phyloP scores from a whole-genome alignment of 2,888 invertebrate genomes.

The Eupithecia tripunctaria region DNA sequence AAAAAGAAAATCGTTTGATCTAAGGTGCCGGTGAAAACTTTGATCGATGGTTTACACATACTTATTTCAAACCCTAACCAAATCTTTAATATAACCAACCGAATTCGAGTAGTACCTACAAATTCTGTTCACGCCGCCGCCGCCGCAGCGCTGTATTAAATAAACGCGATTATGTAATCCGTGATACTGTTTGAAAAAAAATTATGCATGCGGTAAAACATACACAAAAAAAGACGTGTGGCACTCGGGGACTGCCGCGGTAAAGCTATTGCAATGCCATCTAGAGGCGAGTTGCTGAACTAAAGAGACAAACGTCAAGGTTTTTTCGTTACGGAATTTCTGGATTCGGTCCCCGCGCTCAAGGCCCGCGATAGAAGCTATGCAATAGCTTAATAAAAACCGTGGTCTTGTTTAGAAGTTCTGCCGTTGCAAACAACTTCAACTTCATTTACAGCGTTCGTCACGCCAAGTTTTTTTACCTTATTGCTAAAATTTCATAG shows the following conservation, averaged over 20 bases:
- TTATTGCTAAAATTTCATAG: conserved; percentile 19
- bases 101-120: not conserved
- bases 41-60: not conserved
- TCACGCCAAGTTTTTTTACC: conserved; percentile 10
- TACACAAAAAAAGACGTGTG: conserved; percentile 12
- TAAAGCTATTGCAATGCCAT: too few relatives aligned
- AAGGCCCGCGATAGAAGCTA: too few relatives aligned
- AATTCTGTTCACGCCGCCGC: not conserved
- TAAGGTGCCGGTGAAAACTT: too few relatives aligned
- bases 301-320: too few relatives aligned
- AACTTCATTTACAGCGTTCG: conserved; percentile 22
- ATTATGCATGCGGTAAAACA: conserved; percentile 26
- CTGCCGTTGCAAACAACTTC: conserved; percentile 19
- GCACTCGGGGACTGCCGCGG: too few relatives aligned
- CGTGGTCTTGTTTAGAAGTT: conserved; percentile 26
- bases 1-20: too few relatives aligned
- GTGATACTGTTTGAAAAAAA: not conserved
- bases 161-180: not conserved
- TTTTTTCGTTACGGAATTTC: too few relatives aligned
- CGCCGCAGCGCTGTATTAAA: too few relatives aligned
- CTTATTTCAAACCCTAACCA: not conserved
- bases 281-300: too few relatives aligned
- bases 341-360: too few relatives aligned
- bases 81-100: not conserved
- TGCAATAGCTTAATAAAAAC: too few relatives aligned